Evolutionary conservation across 2,113 vertebrate species (phyloP).

Genomic region (Hipposideros armiger): DNA sequence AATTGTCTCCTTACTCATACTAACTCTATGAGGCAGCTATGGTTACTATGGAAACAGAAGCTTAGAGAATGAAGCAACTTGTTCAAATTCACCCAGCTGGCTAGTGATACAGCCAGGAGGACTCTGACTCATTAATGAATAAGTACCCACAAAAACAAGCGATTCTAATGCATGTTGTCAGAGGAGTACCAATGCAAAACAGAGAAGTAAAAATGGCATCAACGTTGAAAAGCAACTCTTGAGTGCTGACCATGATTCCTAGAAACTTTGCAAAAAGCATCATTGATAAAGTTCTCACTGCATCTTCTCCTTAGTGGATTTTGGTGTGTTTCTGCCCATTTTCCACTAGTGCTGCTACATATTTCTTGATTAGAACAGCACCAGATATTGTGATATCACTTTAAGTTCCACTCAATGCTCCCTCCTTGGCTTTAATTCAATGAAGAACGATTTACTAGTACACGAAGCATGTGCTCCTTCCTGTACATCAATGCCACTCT

Average conservation of each 20-base stretch:
- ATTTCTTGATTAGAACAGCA: slow-evolving; percentile 75
- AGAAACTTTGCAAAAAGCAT: slow-evolving; percentile 46
- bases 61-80: background rate
- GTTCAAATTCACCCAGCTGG: background rate
- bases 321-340: slow-evolving; percentile 65
- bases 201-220: slow-evolving; percentile 13
- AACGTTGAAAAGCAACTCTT: slow-evolving; percentile 34
- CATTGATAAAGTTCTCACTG: slow-evolving; percentile 45
- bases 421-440: slow-evolving; percentile 79
- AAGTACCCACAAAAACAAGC: background rate
- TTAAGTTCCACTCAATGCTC: slow-evolving; percentile 65
- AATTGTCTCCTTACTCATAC: background rate
- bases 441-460: slow-evolving; percentile 75
- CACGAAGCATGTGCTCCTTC: slow-evolving; percentile 63
- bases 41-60: background rate
- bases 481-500: slow-evolving; percentile 76
- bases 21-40: background rate
- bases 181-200: background rate
- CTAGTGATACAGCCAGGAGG: background rate
- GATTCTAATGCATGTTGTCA: background rate
- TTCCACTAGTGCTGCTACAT: slow-evolving; percentile 57
- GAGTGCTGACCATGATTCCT: slow-evolving; percentile 49
- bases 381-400: slow-evolving; percentile 70
- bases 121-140: background rate
- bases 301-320: slow-evolving; percentile 57